Base-by-base conservation (phyloP, 2,888 invertebrate genomes). In the Oligia fasciuncula region DNA sequence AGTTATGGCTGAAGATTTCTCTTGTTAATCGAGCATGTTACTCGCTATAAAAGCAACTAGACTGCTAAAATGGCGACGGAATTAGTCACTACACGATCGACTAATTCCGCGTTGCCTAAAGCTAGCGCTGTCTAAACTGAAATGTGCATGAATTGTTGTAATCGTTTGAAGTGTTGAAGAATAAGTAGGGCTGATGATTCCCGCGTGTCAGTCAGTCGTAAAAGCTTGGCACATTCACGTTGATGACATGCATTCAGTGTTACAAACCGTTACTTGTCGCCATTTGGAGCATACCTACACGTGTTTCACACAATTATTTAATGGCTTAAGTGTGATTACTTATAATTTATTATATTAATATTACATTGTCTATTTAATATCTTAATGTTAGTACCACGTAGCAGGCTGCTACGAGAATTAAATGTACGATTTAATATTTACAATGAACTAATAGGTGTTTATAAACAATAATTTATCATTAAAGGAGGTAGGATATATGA, bases 161-260 rank as follows among this genome's bases (percentile, higher is more conserved):
- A 57, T 67, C 49, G 63, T 81, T 76, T 84, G 67, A 69, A 76
- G 68, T 65, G 49, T 69, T 82, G 23, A 85, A 63, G 81, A 76
- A 40, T 60, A 49, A 75, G 57, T 46, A n/a, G 40, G n/a, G 51
- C 46, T 72, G 71, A 73, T 72, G 74, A 80, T 71, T 23, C 49
- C 19, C n/a, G 9, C 71, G 23, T n/a, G 23, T 85, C 83, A n/a
- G 72, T 70, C 83, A 54, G 72, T 75, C 75, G 68, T 79, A 73
- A 83, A 80, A 62, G n/a, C 66, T 86, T 85, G 80, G 84, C 87
- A 54, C 65, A 72, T 70, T 63, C 43, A 13, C 57, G 63, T 62
- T 35, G 49, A 46, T 49, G 57, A 77, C 62, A 82, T 35, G 65
- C 73, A 72, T 13, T 19, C 57, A 72, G 60, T 67, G 57, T 62